Base-by-base conservation (phyloP, 2,797 vertebrate species). In the Channallabes apus region DNA sequence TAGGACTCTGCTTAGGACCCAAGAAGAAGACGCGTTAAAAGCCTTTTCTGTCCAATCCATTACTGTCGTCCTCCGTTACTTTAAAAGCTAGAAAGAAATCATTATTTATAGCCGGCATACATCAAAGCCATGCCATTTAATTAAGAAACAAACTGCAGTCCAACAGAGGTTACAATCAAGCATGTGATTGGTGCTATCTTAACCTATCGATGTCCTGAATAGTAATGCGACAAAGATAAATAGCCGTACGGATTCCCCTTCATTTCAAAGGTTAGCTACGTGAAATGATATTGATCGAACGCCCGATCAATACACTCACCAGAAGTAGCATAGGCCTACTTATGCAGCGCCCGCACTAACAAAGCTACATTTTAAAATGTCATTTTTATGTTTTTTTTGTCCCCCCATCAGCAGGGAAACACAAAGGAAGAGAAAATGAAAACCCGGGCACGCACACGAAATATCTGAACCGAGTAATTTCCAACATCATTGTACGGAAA, bases 91-190 rank as follows among this genome's bases (percentile, higher is more conserved):
- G 35, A 73, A 20, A n/a, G 27, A 88, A 88, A 87, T 75, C 83
- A 71, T 82, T 84, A 89, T 89, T 89, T 87, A 88, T 87, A 80
- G 62, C 29, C 64, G 68, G 77, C 67, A 87, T 91, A 87, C 75
- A 17, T 90, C 83, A 69, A 58, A 78, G 61, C 68, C 61, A 79
- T 54, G 29, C 58, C 38, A 72, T 89, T 86, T 86, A 73, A 90
- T 89, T 88, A 89, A 83, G 64, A 79, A 86, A 88, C 67, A 8
- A 84, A 77, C 78, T 59, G 82, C 81, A 56, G 69, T 84, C 78
- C 69, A 83, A 35, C 80, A 35, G 58, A 83, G 82, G 82, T 32
- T 85, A 85, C 82, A 84, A 86, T 82, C 84, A 88, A 77, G 56
- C 82, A 46, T 27, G 62, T 73, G 24, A 80, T 18, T 86, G 82